Base-by-base conservation (phyloP, 2,113 vertebrate genomes). In the Varanus komodoensis region DNA sequence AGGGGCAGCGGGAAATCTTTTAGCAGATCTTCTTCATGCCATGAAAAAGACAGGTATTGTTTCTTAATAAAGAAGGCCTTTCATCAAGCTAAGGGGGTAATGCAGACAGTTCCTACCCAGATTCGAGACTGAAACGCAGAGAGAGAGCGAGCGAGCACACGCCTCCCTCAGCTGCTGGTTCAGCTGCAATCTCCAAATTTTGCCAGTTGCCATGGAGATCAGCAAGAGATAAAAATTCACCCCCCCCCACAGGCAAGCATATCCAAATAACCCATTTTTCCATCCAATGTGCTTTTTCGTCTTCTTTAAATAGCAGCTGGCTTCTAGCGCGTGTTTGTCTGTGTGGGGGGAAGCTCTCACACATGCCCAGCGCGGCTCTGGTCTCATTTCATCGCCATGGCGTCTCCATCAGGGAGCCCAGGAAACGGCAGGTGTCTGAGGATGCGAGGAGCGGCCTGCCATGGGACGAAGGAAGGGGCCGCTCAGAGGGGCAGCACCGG, bases 161-260 rank as follows among this genome's bases (percentile, higher is more conserved):
- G 23, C 29, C 6, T 54, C 21, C 14, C 50, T 75, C 85, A 61
- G n/a, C 17, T 14, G 4, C 27, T 75, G 84, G 12, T 38, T 75
- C 85, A 14, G 61, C 38, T 48, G 29, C 77, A 52, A 8, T 54
- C 12, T 57, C 15, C n/a, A 38, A 73, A 38, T 71, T 69, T 81
- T 38, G 44, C 32, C 77, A 17, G 87, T 88, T 82, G 79, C 79
- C 67, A 88, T 82, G 87, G 87, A 38, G 80, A 88, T 38, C 11
- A 27, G 21, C 77, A 14, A 64, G 77, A 32, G 32, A 52, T 68
- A 6, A 54, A 54, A 15, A 44, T 71, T 54, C 77, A 38, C 77
- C 77, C 61, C 8, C n/a, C 11, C 52, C 4, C 6, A 29, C 14
- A 2, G 29, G 25, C 3, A 84, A 67, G 17, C 64, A 71, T 9